Conservation (phyloP, 2,888 invertebrate genomes). For the Meghimatium bilineatum region DNA sequence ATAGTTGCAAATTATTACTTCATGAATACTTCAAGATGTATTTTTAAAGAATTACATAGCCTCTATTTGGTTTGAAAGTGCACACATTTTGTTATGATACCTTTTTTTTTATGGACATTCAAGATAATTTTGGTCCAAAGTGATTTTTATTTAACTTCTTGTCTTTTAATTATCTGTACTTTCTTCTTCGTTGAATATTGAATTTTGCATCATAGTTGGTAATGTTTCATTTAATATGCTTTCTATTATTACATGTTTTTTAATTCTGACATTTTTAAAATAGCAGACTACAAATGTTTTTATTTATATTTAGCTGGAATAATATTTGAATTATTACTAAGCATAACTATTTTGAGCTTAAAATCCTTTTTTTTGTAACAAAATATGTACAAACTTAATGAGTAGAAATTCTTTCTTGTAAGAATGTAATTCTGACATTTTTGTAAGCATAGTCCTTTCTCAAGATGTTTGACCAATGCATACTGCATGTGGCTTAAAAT, state of each 20-base stretch:
- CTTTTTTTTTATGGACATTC: background rate
- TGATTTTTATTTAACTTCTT: background rate
- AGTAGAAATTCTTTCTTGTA: background rate
- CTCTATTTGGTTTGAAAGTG: background rate
- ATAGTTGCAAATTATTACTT: background rate
- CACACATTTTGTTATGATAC: background rate
- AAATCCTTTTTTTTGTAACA: constrained; percentile 12
- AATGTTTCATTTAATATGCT: constrained; percentile 14
- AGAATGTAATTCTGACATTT: background rate
- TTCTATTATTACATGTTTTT: background rate
- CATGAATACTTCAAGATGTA: background rate
- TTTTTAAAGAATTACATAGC: background rate
- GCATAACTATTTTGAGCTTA: background rate
- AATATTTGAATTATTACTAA: background rate
- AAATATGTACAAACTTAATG: constrained; percentile 20
- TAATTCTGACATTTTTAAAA: background rate
- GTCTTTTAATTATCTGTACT: background rate
- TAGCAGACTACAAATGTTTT: background rate
- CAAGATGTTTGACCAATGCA: background rate
- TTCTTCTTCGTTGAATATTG: background rate
- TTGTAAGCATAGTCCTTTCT: background rate
- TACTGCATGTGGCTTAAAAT: background rate
- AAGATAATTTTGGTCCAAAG: background rate
- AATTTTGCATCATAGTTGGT: background rate
- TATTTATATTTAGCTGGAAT: background rate